Conservation (phyloP, 2,888 invertebrate genomes). For the Pandemis heparana region DNA sequence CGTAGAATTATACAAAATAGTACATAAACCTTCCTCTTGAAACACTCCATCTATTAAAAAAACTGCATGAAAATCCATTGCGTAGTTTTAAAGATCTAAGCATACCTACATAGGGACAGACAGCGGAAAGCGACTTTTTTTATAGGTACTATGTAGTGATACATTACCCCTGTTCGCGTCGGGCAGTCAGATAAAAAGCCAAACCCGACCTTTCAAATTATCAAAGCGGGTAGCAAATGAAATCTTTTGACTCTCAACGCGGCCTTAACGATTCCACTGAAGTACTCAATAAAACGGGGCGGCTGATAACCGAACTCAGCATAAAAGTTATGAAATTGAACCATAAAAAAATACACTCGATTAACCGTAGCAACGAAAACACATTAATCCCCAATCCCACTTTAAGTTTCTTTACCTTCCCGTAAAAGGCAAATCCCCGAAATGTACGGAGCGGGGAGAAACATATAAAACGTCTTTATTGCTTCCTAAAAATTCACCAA, state of each 20-base stretch:
- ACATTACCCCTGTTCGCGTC: neutral
- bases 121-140: too few relatives aligned
- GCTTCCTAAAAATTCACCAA: conserved; percentile 73
- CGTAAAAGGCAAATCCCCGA: conserved; percentile 50
- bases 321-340: conserved; percentile 43
- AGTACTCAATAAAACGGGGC: conserved; percentile 34
- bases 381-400: conserved; percentile 44
- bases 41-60: too few relatives aligned
- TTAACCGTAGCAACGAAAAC: conserved; percentile 44
- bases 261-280: conserved; percentile 27
- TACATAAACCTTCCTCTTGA: too few relatives aligned
- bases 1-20: too few relatives aligned
- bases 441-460: conserved; percentile 47
- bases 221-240: conserved; percentile 10
- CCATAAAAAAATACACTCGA: conserved; percentile 45
- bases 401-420: conserved; percentile 47
- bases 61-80: too few relatives aligned
- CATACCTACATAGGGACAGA: too few relatives aligned
- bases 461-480: conserved; percentile 70
- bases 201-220: neutral
- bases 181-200: neutral
- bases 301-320: conserved; percentile 38
- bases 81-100: too few relatives aligned
- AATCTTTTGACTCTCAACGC: conserved; percentile 13
- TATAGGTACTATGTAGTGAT: neutral